Conservation (phyloP, 2,797 vertebrate genomes). For the Linurgus olivaceus region DNA sequence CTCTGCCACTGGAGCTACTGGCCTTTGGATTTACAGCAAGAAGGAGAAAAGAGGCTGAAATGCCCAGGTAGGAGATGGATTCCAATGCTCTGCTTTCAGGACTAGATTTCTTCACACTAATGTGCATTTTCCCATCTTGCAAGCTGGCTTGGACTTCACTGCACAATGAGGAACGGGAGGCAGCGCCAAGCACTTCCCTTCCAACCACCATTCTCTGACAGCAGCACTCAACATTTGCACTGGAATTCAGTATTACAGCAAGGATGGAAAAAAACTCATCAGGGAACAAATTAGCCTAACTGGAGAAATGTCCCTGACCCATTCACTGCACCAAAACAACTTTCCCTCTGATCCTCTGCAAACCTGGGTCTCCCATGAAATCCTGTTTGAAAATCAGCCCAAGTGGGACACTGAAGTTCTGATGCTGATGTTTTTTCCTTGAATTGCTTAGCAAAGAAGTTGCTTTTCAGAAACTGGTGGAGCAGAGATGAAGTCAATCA, state of each 20-base stretch:
- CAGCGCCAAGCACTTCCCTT: not conserved
- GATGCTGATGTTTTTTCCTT: not conserved
- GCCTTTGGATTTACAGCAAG: not conserved
- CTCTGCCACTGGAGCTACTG: not conserved
- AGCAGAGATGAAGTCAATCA: not conserved
- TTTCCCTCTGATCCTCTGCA: not conserved
- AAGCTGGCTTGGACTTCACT: not conserved
- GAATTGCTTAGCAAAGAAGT: not conserved
- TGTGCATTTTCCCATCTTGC: not conserved
- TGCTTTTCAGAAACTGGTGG: not conserved
- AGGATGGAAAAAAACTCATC: slow-evolving; percentile 15
- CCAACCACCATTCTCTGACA: slow-evolving; percentile 30
- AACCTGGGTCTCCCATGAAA: not conserved
- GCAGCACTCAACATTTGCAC: not conserved
- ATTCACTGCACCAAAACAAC: not conserved
- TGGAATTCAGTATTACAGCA: slow-evolving; percentile 31
- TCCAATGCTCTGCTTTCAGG: not conserved
- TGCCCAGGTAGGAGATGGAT: not conserved
- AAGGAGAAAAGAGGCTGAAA: not conserved
- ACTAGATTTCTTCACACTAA: not conserved
- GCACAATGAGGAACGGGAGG: slow-evolving; percentile 22
- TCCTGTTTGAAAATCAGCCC: not conserved
- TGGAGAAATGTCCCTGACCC: not conserved
- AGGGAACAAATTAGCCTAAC: slow-evolving; percentile 20
- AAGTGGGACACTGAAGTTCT: not conserved